A percentile compares a stretch with the other conserved stretches of the same genome.
Evolutionary conservation across 2,888 invertebrate species (phyloP).

Genomic region (Bibio marci): DNA sequence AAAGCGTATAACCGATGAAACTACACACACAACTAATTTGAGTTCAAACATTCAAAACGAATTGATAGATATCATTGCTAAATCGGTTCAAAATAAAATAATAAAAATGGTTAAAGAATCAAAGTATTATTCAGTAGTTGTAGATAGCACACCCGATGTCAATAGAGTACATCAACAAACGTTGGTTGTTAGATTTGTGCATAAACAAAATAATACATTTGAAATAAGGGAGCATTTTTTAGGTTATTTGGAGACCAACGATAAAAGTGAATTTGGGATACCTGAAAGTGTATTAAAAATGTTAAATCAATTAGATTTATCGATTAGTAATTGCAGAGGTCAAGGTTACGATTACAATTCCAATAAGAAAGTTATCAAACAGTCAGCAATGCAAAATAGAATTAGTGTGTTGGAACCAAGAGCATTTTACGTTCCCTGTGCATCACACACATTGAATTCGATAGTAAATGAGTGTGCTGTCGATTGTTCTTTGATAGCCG

Average conservation of each 20-base stretch:
- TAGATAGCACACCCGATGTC: constrained; percentile 5
- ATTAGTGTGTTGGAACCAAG: constrained; percentile 1
- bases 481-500: constrained; percentile 10
- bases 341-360: too few relatives aligned
- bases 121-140: constrained; percentile 8
- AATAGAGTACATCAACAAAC: constrained; percentile 1
- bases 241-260: constrained; percentile 5
- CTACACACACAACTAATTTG: constrained; percentile 6
- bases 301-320: background rate
- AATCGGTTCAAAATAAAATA: constrained; percentile 5
- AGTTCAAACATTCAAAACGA: constrained; percentile 2
- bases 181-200: constrained; percentile 3
- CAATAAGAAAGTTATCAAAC: background rate
- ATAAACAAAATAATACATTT: constrained; percentile 3
- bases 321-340: background rate
- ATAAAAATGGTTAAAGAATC: constrained; percentile 4
- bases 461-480: constrained; percentile 17
- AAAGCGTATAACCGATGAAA: background rate
- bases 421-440: constrained; percentile 16
- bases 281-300: background rate
- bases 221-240: constrained; percentile 4
- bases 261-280: constrained; percentile 4
- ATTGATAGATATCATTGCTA: constrained; percentile 4
- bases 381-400: background rate
- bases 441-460: constrained; percentile 15